These are phyloP conservation scores for Ptiloglossa arizonensis DNA, from an alignment of 1,140 invertebrate genomes.

Conservation along the genomic window DNA sequence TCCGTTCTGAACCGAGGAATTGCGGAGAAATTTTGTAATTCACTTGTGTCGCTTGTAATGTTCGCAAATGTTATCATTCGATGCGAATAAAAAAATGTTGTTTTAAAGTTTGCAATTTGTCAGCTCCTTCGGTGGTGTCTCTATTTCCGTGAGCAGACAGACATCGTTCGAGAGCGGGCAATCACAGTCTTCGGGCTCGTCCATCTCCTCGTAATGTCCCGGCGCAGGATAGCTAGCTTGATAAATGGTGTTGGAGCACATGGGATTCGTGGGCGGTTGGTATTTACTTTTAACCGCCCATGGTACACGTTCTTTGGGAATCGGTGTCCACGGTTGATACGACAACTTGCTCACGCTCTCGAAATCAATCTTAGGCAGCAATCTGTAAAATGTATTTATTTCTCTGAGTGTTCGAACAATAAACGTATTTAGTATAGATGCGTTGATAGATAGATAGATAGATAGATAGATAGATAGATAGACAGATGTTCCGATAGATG, in stretches of 20 bases:
- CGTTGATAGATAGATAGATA: too few species aligned
- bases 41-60: not conserved
- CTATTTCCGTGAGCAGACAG: not conserved
- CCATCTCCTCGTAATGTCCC: slow-evolving; percentile 76
- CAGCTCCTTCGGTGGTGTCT: not conserved
- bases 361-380: slow-evolving; percentile 82
- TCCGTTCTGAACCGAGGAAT: not conserved
- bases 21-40: not conserved
- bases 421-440: not conserved
- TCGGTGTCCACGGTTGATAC: slow-evolving; percentile 78
- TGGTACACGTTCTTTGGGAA: slow-evolving; percentile 75
- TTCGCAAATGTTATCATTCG: not conserved
- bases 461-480: too few species aligned
- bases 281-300: slow-evolving; percentile 79
- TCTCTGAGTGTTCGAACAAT: not conserved
- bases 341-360: slow-evolving; percentile 84
- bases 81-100: not conserved
- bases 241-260: slow-evolving; percentile 80
- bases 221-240: slow-evolving; percentile 80
- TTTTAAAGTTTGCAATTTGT: not conserved
- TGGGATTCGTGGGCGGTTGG: slow-evolving; percentile 72
- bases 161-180: not conserved
- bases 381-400: slow-evolving; percentile 69
- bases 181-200: not conserved
- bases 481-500: too few species aligned